Base-by-base conservation (phyloP, 2,888 invertebrate genomes). In the Xanthorhoe spadicearia region DNA sequence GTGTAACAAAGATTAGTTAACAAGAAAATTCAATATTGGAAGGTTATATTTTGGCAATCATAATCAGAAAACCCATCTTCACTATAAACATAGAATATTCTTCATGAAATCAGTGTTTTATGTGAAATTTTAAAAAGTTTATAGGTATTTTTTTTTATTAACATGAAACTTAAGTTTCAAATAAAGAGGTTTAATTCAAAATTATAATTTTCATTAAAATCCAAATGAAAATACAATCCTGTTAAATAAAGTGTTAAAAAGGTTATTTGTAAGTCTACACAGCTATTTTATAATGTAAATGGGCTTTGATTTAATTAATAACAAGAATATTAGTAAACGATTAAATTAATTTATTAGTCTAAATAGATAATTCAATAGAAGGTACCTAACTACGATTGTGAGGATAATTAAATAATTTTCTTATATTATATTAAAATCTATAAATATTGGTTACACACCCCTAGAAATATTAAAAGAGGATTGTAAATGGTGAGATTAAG, bases 31-130 rank as follows among this genome's bases (percentile, higher is more conserved):
- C 68, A 71, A 73, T 75, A 69, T 77, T 86, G 86, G 86, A 89
- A 91, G 87, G 82, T 81, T 80, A 79, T 80, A 80, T 91, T 43
- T 92, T 91, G 92, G 92, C 92, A 88, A 89, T 86, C 79, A 84
- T 78, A 53, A 49, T 54, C 38, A 43, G 7, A 43, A 19, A 43
- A 23, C 51, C 51, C 51, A 59, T 43, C 6, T 23, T 23, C 51
- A 59, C 15, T 59, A 50, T 19, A 48, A 48, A 8, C 17, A 7
- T 48, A 48, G 15, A 43, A 43, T 2, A 43, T 43, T 43, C 13
- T 43, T 43, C 5, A 43, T 43, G 38, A 43, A 13, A 10, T 28
- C 2, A 28, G 2, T 28, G n/a, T n/a, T n/a, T n/a, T n/a, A n/a
- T n/a, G n/a, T n/a, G n/a, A n/a, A n/a, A n/a, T n/a, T n/a, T n/a